Percentiles rank a stretch among this genome's conserved stretches.
phyloP scores from a whole-genome alignment of 2,797 vertebrate species.

The Scolopax bukidnonensis region DNA sequence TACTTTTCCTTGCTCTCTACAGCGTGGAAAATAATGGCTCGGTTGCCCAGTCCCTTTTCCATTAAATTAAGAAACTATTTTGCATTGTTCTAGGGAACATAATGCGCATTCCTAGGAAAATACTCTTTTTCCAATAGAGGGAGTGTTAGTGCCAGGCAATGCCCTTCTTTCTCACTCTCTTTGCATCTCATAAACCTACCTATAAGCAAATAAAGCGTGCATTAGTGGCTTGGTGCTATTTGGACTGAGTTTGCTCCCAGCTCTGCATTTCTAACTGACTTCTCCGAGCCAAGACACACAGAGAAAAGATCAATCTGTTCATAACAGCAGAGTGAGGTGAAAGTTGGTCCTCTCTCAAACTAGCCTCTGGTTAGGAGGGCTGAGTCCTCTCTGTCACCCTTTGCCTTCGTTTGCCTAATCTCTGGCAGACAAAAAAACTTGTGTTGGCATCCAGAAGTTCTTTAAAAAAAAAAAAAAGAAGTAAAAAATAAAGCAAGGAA shows the following conservation, averaged over 20 bases:
- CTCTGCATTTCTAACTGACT: neutral
- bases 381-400: neutral
- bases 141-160: conserved; percentile 65
- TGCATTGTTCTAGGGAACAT: neutral
- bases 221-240: neutral
- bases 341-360: neutral
- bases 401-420: neutral
- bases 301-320: neutral
- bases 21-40: neutral
- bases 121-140: conserved; percentile 70
- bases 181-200: neutral
- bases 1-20: neutral
- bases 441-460: neutral
- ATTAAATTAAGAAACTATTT: neutral
- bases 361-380: neutral
- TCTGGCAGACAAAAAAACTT: neutral
- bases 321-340: neutral
- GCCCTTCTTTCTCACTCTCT: conserved; percentile 14
- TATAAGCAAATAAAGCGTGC: neutral
- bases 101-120: conserved; percentile 26
- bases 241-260: neutral
- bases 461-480: neutral
- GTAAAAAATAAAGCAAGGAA: neutral
- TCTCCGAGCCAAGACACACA: neutral
- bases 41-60: neutral